A percentile compares a stretch with the other conserved stretches of the same genome.
phyloP scores from a whole-genome alignment of 2,888 invertebrate species.

The Zeuzera pyrina region DNA sequence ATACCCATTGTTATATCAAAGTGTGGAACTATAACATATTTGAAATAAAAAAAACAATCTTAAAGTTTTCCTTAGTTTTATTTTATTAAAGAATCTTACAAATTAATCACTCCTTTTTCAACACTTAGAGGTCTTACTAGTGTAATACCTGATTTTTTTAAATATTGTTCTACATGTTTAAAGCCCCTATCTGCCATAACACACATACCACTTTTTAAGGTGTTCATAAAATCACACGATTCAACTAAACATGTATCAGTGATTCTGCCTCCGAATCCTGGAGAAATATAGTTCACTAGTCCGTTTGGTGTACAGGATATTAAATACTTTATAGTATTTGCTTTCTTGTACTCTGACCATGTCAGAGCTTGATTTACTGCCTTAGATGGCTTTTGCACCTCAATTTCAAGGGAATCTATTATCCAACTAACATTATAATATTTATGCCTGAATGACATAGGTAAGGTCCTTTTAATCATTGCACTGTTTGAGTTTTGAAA shows the following conservation, averaged over 20 bases:
- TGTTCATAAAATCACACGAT: conserved; percentile 1
- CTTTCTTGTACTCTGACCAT: conserved; percentile 23
- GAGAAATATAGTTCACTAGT: conserved; percentile 3
- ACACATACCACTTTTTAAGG: neutral
- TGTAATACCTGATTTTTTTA: neutral
- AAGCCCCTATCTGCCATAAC: conserved; percentile 3
- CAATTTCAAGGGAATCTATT: conserved; percentile 25
- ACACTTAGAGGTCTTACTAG: conserved; percentile 3
- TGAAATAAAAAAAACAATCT: neutral
- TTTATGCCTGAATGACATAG: conserved; percentile 15
- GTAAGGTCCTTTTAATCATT: conserved; percentile 11
- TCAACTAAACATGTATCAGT: conserved; percentile 1
- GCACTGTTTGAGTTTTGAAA: neutral
- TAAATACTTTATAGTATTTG: conserved; percentile 7
- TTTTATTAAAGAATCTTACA: conserved; percentile 14
- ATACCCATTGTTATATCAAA: conserved; percentile 1
- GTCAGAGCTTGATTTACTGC: conserved; percentile 18
- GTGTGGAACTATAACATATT: conserved; percentile 1
- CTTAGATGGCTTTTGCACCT: conserved; percentile 23
- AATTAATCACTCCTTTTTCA: conserved; percentile 7
- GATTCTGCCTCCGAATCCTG: conserved; percentile 1
- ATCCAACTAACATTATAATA: conserved; percentile 17
- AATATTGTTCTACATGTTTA: conserved; percentile 1
- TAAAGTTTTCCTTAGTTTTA: conserved; percentile 9
- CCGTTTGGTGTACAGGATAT: conserved; percentile 5